Evolutionary conservation across 2,797 vertebrate genomes (phyloP), one percentile per base, ranked within the genome.

Genomic region (Pyrrhura leucotis): DNA sequence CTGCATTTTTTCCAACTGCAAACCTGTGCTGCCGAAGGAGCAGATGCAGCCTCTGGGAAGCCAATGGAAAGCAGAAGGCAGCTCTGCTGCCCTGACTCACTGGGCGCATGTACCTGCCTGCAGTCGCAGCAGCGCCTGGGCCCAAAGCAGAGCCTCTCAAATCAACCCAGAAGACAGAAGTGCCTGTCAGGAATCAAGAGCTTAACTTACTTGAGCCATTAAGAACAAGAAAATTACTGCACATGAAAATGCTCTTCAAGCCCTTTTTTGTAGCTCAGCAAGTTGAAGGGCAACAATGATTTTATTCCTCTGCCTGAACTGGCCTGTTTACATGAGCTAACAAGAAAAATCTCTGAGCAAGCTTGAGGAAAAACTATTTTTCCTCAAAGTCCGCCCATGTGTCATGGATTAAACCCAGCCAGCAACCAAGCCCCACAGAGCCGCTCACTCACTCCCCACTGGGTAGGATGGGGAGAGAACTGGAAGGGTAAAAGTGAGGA

Each of bases 11-110:
- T 67, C 48, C 73, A 83, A 8, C 23, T 69, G 42, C 80, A 68
- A 28, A 48, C 14, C 29, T 6, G 35, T 25, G 62, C 50, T 39
- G 62, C 87, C 42, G 62, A 37, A 83, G 75, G 45, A 81, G 58
- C 33, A 47, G 75, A 13, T 37, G 22, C 6, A 56, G 45, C 17
- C 47, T 54, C n/a, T 8, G 13, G 56, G 93, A 80, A 92, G 72
- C 1, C 19, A 9, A n/a, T 0, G 2, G 31, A 14, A 39, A 31
- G 33, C 3, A 61, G 78, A 47, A 12, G 0, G 25, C 10, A 31
- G 63, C 42, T 66, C 39, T 2, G 12, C 63, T 85, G 73, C 39
- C 72, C 80, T 2, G 6, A 26, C 54, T 77, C 35, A 9, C 18
- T 1, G 33, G 33, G 25, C 26, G 7, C 45, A 3, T 1, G 20